Evolutionary conservation across 2,888 invertebrate genomes (phyloP).

Genomic region (Xestia c-nigrum): DNA sequence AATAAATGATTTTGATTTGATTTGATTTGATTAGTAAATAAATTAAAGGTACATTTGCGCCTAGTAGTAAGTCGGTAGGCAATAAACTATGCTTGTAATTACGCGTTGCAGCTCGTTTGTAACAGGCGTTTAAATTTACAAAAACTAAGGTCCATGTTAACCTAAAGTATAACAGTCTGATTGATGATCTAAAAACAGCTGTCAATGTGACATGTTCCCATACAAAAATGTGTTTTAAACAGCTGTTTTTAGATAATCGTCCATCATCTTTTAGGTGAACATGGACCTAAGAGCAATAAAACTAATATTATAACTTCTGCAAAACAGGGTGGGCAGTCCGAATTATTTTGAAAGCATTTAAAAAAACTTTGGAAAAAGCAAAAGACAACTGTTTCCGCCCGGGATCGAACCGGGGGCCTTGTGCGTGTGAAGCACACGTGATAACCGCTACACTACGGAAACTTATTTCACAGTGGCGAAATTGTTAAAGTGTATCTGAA

Average conservation of each 20-base stretch:
- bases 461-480: slow-evolving; percentile 69
- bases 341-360: not conserved
- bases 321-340: not conserved
- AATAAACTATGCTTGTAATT: not conserved
- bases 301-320: no score
- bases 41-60: no score
- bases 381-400: slow-evolving; percentile 90
- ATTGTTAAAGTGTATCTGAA: accelerated
- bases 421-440: slow-evolving; percentile 95
- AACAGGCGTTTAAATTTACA: not conserved
- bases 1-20: no score
- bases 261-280: no score
- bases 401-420: slow-evolving; percentile 93
- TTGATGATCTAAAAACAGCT: no score
- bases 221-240: no score
- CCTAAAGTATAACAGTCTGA: no score
- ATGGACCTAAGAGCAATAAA: no score
- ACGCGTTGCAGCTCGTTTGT: not conserved
- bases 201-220: no score
- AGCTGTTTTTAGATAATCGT: no score
- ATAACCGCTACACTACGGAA: slow-evolving; percentile 95
- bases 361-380: not conserved
- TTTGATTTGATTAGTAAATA: no score
- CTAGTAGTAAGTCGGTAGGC: not conserved
- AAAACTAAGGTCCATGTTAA: no score